Evolutionary conservation across 2,888 invertebrate species (phyloP), one percentile per base, ranked within the genome.

Genomic region (Drosophila meridiana): DNA sequence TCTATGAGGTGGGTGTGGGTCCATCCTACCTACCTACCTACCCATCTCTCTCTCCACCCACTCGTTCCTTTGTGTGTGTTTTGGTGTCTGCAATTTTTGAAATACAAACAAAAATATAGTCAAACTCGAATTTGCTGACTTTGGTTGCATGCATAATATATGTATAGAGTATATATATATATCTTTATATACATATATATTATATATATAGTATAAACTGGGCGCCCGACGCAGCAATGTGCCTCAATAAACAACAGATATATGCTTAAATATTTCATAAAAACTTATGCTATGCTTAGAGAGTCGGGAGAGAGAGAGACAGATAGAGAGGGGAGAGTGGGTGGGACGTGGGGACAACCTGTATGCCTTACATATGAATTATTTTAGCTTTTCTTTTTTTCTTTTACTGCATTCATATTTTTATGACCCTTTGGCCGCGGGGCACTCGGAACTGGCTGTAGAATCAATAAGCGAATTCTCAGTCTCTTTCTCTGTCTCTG

Each of bases 121-220:
- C 47, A 72, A 70, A 84, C 78, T 69, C 52, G 59, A 76, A 66
- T 81, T 77, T 87, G 88, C 88, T 89, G 90, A 85, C 88, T 89
- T 71, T 14, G 11, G 59, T 59, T 76, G 84, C 84, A 87, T 69
- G 70, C 20, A 65, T 34, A 71, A 83, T 72, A 71, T 34, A 65
- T 30, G n/a, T 58, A n/a, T 48, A 34, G 20, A 20, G 20, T 50
- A 38, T 32, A 43, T 63, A 61, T 73, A 83, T 72, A 71, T 34
- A 65, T 30, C n/a, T 58, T 26, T 48, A 34, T 50, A 38, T 32
- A 43, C 36, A 73, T 63, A 61, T 42, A 42, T 59, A 38, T 32
- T 32, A 47, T 34, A 5, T 20, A 62, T 28, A 64, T 52, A 64
- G 82, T 64, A 82, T 68, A 69, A 61, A 34, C 9, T 59, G 42